These are phyloP conservation scores for Zaprionus davidi DNA, from an alignment of 1,140 invertebrate genomes.

Conservation along the genomic window DNA sequence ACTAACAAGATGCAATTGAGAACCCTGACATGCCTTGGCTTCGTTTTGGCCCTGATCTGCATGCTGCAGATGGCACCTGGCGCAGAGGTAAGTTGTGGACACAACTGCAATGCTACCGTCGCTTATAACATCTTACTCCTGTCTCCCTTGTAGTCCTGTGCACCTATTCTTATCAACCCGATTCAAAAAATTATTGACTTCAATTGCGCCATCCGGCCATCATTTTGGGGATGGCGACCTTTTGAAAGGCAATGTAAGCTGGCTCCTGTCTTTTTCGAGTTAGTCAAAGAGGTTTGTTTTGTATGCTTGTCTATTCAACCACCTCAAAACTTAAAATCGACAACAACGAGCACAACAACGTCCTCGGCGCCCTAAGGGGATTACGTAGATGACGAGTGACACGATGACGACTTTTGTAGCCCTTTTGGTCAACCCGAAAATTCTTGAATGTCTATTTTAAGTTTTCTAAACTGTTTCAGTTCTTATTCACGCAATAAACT, in stretches of 20 bases:
- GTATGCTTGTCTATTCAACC: no score
- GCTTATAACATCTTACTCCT: no score
- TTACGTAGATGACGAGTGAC: not conserved
- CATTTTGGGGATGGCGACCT: no score
- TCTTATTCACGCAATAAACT: constrained; percentile 20
- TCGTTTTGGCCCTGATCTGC: constrained; percentile 11
- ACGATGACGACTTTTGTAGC: not conserved
- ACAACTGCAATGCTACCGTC: no score
- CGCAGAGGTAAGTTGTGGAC: not conserved
- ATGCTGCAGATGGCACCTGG: not conserved
- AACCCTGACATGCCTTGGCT: constrained; percentile 4
- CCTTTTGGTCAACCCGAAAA: not conserved
- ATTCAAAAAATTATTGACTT: no score
- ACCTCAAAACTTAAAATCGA: no score
- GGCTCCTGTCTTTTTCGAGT: no score
- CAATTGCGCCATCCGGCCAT: no score
- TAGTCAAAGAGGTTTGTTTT: no score
- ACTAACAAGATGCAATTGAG: constrained; percentile 11
- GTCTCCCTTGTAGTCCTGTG: no score
- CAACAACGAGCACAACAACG: not conserved
- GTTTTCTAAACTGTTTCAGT: constrained; percentile 1
- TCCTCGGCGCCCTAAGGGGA: not conserved
- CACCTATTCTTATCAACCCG: no score
- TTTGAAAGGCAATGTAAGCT: no score
- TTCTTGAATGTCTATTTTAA: not conserved